Conservation (phyloP, 2,797 vertebrate species). For the Lutra lutra region DNA sequence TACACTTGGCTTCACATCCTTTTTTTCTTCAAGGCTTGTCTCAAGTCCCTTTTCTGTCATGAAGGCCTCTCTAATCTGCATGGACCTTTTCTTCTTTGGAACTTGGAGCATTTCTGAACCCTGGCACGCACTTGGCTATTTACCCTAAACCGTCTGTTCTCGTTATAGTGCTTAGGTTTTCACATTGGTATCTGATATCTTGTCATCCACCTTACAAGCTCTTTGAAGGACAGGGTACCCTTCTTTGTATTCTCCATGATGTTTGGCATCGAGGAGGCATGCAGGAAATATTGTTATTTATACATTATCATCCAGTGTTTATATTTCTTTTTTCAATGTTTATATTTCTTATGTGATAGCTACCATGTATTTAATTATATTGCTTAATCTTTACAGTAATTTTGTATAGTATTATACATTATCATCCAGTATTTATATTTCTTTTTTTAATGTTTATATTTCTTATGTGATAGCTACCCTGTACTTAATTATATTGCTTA, state of each 20-base stretch:
- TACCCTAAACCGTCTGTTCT: background rate
- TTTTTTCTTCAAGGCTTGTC: conserved; percentile 14
- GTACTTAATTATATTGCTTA: conserved; percentile 11
- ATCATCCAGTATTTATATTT: background rate
- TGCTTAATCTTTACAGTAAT: conserved; percentile 1
- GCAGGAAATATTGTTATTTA: conserved; percentile 43
- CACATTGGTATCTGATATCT: background rate
- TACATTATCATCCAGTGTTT: background rate
- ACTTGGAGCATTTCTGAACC: background rate
- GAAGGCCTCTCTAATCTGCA: background rate
- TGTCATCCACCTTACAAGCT: background rate
- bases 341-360: no score
- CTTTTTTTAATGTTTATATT: background rate
- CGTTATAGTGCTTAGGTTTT: conserved; percentile 23
- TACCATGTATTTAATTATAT: conserved; percentile 20
- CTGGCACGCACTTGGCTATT: background rate
- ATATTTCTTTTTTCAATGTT: background rate
- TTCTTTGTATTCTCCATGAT: background rate
- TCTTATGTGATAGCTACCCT: background rate
- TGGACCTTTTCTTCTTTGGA: conserved; percentile 38
- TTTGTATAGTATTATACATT: background rate
- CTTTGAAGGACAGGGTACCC: background rate
- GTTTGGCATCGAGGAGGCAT: background rate
- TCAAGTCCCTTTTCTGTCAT: background rate
- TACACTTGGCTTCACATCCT: background rate